phyloP scores from a whole-genome alignment of 2,888 invertebrate genomes.

The Plebejus argus region DNA sequence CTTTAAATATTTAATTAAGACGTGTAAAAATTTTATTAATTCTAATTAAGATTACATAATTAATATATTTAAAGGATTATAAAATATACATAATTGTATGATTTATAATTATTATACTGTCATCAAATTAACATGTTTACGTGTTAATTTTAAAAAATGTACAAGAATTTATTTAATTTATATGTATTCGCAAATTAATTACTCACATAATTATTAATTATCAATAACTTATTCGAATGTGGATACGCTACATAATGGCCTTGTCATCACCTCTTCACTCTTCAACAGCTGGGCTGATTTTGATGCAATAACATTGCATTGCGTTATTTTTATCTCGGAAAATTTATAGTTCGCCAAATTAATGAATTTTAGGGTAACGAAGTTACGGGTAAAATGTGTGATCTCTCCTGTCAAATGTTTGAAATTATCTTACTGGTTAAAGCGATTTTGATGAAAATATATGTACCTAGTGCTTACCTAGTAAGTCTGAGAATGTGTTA shows the following conservation, averaged over 20 bases:
- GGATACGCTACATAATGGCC: neutral
- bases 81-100: conserved; percentile 16
- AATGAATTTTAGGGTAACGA: too few species aligned
- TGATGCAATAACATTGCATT: neutral
- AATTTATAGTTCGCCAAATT: too few species aligned
- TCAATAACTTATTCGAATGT: neutral
- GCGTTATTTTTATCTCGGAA: too few species aligned
- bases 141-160: neutral
- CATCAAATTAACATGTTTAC: conserved; percentile 22
- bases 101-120: conserved; percentile 24
- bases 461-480: neutral
- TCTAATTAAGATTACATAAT: neutral
- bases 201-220: neutral
- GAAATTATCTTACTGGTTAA: neutral
- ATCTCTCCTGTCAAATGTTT: neutral
- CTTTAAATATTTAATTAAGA: conserved; percentile 2
- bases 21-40: conserved; percentile 20
- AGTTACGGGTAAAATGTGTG: neutral
- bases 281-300: neutral
- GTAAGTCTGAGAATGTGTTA: neutral
- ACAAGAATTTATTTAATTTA: neutral
- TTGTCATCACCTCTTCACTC: neutral
- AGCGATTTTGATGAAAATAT: neutral
- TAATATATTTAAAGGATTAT: neutral
- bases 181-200: neutral